Evolutionary conservation across 2,797 vertebrate species (phyloP), one percentile per base, ranked within the genome.

Genomic region (Lagocephalus sceleratus): DNA sequence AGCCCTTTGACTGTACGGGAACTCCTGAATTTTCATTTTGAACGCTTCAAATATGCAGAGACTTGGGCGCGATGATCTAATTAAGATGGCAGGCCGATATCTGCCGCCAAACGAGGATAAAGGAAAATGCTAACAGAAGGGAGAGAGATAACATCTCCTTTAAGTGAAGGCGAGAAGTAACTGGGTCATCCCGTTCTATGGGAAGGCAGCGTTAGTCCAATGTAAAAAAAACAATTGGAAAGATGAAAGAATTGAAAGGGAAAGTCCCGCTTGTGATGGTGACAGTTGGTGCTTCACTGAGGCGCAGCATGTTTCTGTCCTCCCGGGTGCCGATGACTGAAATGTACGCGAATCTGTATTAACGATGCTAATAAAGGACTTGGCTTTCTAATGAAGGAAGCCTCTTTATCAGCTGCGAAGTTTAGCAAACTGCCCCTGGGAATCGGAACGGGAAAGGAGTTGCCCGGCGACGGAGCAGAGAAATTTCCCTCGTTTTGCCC

Each of bases 241-340:
- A 64, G 69, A 78, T 71, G 56, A 65, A 70, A 75, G 61, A 63
- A 51, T 20, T 54, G 9, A 53, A 47, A 1, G 2, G 29, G 45
- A 62, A 73, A 50, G 47, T 60, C 42, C 46, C 32, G 45, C 51
- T 61, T 55, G 48, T 41, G 63, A 60, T 64, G 29, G 42, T 21
- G 51, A 51, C 40, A 54, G 63, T 46, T 68, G 76, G 57, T 35
- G 2, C 25, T 20, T 29, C 47, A 69, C 60, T 9, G 45, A 51
- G 47, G 23, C 49, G 49, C 57, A 71, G 63, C 73, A 67, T 71
- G 51, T 66, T 71, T 56, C 61, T 29, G 26, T 66, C 57, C 74
- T 78, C 76, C 17, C 60, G 61, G 59, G 74, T 68, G 41, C 25
- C 14, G n/a, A 57, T 72, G 68, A 80, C 47, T 80, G 68, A 75